Conservation (phyloP, 2,888 invertebrate genomes). For the Balanococcus diminutus region DNA sequence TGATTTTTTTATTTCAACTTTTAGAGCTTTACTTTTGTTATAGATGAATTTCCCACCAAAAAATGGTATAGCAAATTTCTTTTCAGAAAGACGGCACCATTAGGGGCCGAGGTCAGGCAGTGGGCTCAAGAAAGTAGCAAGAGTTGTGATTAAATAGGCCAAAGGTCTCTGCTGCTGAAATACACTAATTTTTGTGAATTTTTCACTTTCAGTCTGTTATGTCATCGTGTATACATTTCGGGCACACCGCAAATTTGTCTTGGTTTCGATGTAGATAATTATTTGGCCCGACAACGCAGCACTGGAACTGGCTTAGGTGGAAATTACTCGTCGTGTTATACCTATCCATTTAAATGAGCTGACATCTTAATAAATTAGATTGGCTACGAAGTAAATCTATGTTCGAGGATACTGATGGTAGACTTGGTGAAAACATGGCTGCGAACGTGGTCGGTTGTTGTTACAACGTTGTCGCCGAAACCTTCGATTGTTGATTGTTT, state of each 20-base stretch:
- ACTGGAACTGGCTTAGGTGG: neutral
- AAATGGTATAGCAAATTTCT: too few relatives aligned
- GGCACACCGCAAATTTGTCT: neutral
- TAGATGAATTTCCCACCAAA: too few relatives aligned
- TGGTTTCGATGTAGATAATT: neutral
- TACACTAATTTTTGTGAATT: neutral
- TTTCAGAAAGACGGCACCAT: too few relatives aligned
- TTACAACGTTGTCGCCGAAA: conserved; percentile 22
- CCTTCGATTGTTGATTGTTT: conserved; percentile 34
- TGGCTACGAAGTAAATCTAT: neutral
- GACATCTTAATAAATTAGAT: conserved; percentile 17
- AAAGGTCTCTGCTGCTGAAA: neutral
- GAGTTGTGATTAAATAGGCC: neutral
- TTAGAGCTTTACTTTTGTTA: too few relatives aligned
- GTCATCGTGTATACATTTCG: neutral
- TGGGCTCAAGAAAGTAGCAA: too few relatives aligned
- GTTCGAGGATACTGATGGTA: neutral
- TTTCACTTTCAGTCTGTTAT: neutral
- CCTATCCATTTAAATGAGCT: neutral
- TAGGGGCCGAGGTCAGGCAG: neutral
- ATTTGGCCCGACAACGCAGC: neutral
- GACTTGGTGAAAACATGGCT: neutral
- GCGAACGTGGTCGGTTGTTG: conserved; percentile 21
- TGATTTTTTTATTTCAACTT: too few relatives aligned
- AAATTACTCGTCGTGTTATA: neutral